A percentile compares a stretch with the other conserved stretches of the same genome.
These are phyloP conservation scores for Tipula lateralis DNA, from an alignment of 2,888 invertebrate species.

Conservation along the genomic window DNA sequence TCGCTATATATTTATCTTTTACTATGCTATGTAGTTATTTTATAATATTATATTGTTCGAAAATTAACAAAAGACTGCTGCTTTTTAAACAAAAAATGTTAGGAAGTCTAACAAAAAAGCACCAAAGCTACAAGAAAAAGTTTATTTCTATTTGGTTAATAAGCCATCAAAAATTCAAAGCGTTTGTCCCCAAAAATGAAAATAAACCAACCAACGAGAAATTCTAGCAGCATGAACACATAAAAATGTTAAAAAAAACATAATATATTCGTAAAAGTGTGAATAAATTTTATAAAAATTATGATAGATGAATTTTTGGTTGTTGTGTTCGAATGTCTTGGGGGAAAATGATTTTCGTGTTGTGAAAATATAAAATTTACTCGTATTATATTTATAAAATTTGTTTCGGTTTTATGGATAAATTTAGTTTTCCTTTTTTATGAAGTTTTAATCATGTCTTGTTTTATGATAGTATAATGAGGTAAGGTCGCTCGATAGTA, in stretches of 20 bases:
- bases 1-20: neutral
- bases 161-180: constrained; percentile 24
- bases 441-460: constrained; percentile 24
- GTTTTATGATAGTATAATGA: constrained; percentile 4
- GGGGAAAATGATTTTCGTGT: constrained; percentile 19
- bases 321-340: neutral
- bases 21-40: neutral
- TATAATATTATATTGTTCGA: neutral
- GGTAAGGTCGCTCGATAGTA: neutral
- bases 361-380: constrained; percentile 4
- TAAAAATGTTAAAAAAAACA: constrained; percentile 2
- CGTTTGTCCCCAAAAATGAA: constrained; percentile 8
- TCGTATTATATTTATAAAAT: neutral
- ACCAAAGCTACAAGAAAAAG: neutral
- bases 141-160: constrained; percentile 3
- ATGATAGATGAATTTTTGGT: constrained; percentile 2
- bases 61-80: constrained; percentile 14
- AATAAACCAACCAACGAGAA: neutral
- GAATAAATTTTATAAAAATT: neutral
- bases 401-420: constrained; percentile 24
- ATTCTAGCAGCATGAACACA: neutral
- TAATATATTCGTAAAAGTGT: constrained; percentile 2
- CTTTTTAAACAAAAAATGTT: neutral
- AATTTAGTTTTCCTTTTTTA: neutral
- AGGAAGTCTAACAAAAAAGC: neutral